Evolutionary conservation across 2,113 vertebrate species (phyloP).

Genomic region (Circaetus gallicus): DNA sequence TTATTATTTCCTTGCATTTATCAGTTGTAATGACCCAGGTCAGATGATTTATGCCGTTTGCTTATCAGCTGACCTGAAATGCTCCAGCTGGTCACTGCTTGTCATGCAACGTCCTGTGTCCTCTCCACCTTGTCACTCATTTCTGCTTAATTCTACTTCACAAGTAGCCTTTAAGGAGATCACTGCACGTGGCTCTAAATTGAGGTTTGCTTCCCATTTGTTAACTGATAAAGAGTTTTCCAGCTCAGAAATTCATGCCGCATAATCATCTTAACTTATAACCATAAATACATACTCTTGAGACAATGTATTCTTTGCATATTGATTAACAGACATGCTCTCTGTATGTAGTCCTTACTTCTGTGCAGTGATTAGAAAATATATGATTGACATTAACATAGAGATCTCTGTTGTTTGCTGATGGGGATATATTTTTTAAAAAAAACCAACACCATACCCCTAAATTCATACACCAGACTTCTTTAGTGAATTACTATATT

Average conservation of each 20-base stretch:
- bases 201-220: background rate
- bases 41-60: background rate
- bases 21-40: background rate
- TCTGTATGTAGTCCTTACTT: background rate
- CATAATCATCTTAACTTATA: constrained; percentile 35
- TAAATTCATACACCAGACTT: background rate
- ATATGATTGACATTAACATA: background rate
- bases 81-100: background rate
- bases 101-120: background rate
- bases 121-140: constrained; percentile 17
- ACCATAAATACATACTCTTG: constrained; percentile 28
- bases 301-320: constrained; percentile 54
- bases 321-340: constrained; percentile 32
- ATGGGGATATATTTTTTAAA: background rate
- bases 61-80: constrained; percentile 34
- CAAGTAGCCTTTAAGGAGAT: constrained; percentile 6
- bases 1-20: background rate
- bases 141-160: background rate
- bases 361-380: constrained; percentile 24
- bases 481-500: background rate
- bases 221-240: constrained; percentile 17
- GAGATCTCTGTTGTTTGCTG: constrained; percentile 19
- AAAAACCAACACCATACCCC: background rate
- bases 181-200: background rate
- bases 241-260: constrained; percentile 21